phyloP scores from a whole-genome alignment of 2,113 vertebrate genomes.

The Perognathus longimembris region DNA sequence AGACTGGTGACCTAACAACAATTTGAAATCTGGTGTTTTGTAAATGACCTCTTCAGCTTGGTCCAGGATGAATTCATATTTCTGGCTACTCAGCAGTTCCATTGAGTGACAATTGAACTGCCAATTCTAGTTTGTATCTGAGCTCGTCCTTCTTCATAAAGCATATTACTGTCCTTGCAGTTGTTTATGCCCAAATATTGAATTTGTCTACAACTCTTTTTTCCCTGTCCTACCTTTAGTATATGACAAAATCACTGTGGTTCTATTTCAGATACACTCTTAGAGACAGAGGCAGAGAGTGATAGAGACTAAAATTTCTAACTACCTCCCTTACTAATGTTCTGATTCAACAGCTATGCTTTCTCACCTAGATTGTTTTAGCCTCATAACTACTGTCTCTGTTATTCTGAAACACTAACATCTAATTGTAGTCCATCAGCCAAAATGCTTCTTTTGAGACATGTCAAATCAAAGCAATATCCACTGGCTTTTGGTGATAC shows the following conservation, averaged over 20 bases:
- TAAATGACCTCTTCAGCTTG: neutral
- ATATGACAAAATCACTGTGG: neutral
- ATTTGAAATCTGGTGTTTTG: conserved; percentile 38
- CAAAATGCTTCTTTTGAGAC: neutral
- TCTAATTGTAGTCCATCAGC: neutral
- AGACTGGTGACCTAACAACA: neutral
- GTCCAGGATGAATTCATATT: neutral
- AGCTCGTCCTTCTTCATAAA: neutral
- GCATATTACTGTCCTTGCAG: neutral
- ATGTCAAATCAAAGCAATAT: neutral
- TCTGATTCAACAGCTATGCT: neutral
- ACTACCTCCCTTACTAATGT: neutral
- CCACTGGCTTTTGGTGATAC: neutral
- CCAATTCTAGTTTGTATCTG: neutral
- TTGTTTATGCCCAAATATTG: neutral
- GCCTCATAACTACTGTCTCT: neutral
- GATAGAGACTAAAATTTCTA: neutral
- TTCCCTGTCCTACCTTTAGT: neutral
- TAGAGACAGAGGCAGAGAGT: neutral
- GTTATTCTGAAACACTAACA: neutral
- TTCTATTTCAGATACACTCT: neutral
- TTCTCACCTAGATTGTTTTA: neutral
- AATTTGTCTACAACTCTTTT: neutral
- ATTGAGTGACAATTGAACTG: neutral
- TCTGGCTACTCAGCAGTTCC: neutral